Evolutionary conservation across 1,140 invertebrate genomes (phyloP).

Genomic region (Brevipalpus yothersi): DNA sequence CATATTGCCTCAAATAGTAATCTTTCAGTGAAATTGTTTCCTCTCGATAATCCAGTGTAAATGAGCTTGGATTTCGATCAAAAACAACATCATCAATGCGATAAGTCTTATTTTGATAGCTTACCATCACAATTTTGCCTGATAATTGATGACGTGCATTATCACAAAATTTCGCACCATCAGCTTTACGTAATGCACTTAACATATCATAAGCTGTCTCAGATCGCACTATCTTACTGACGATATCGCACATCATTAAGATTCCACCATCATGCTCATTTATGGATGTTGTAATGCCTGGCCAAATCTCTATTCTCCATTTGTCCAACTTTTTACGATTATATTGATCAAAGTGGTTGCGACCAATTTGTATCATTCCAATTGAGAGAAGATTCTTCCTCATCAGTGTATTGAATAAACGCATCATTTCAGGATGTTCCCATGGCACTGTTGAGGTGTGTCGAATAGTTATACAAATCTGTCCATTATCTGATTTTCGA

Average conservation of each 20-base stretch:
- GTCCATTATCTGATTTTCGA: background rate
- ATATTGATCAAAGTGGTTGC: background rate
- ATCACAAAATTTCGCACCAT: background rate
- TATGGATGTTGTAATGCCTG: slow-evolving; percentile 38
- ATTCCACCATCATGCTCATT: slow-evolving; percentile 43
- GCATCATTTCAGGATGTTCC: background rate
- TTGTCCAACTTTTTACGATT: background rate
- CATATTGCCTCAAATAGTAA: slow-evolving; percentile 21
- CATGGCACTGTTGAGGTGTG: background rate
- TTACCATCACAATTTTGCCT: slow-evolving; percentile 20
- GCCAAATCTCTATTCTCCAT: slow-evolving; percentile 12
- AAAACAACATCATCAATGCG: slow-evolving; percentile 24
- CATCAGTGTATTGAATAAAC: background rate
- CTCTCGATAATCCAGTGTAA: slow-evolving; percentile 16
- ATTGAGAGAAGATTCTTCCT: background rate
- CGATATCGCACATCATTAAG: slow-evolving; percentile 43
- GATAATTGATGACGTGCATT: background rate
- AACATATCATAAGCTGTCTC: slow-evolving; percentile 13
- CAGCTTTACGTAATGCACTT: background rate
- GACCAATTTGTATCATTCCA: background rate
- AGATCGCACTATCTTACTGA: slow-evolving; percentile 40
- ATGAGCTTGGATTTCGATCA: slow-evolving; percentile 16
- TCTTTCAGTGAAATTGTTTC: slow-evolving; percentile 15
- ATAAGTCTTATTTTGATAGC: slow-evolving; percentile 27
- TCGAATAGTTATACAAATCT: background rate